Base-by-base conservation (phyloP, 2,797 vertebrate genomes). In the Luscinia megarhynchos region DNA sequence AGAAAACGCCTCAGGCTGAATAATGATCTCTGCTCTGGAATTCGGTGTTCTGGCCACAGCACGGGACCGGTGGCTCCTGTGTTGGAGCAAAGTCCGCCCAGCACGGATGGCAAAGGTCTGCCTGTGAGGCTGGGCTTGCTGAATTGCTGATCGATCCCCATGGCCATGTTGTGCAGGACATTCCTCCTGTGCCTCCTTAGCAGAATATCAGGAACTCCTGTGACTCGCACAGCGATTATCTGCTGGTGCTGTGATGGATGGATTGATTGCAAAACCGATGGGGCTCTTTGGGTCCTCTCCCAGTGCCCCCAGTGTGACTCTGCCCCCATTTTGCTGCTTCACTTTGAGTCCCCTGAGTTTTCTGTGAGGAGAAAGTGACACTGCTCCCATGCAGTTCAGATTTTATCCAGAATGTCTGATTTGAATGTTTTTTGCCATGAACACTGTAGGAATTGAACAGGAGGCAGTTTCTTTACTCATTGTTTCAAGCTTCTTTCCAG, bases 1-100 rank as follows among this genome's bases (percentile, higher is more conserved):
- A 92, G 87, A 94, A 96, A 91, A 95, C 87, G 92, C 92, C 93
- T 96, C 67, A 2, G 96, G 85, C 64, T 92, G 53, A 66, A 66
- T 58, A 66, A 84, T 82, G 89, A 45, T 38, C 93, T 89, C 67
- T 84, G 54, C 22, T 41, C 59, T 62, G 90, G 79, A 78, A 84
- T 59, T 64, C 41, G 2, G 84, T 78, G 78, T 82, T 68, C 46
- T 59, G 6, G 45, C 59, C 2, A 1, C 50, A 9, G 68, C 50
- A 30, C 27, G 45, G 48, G 63, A 34, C 45, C 3, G 16, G 61
- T 67, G 75, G 50, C 93, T 72, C 69, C 45, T 17, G 6, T 14
- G 81, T 29, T 1, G 11, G 76, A 13, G 82, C 84, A 62, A 73
- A 95, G 75, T 87, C 93, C 11, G 0, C 38, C 26, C 29, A 0